Evolutionary conservation across 2,888 invertebrate species (phyloP), one percentile per base, ranked within the genome.

Genomic region (Pocota personata): DNA sequence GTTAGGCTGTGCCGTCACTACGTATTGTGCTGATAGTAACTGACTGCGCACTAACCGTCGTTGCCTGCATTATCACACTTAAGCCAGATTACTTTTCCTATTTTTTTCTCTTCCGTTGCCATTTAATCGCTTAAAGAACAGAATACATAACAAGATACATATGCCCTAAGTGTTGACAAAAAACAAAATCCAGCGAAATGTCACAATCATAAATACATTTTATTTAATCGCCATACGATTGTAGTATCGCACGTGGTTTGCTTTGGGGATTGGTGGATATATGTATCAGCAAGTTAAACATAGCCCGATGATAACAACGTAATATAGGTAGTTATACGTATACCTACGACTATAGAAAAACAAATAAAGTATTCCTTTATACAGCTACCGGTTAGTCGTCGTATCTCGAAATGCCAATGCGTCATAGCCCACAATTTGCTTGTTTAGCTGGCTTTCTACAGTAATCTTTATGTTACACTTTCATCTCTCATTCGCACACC

Each of bases 371-470:
- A 30, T 57, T 27, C 14, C 12, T 52, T 14, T 52, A 12, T 32
- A 35, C 7, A 14, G 8, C 55, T 50, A 58, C 58, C 60, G 60
- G 60, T 60, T 60, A 14, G 16, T 6, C 30, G 24, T 4, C 24
- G 12, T 24, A 24, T 50, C 16, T 14, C 21, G 19, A 73, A 55
- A 24, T 40, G 21, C 30, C 35, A 64, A 62, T 64, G 64, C 75
- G 75, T 43, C 73, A 75, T 52, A 10, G 16, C 2, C 19, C 1
- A 40, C 14, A 27, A 21, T 19, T 35, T 57, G 55, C 66, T 46
- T 66, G 55, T 75, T 66, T 57, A 40, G 52, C 35, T 57, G 16
- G 46, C 43, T 75, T 35, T 66, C 35, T 75, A 55, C 60, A 40
- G n/a, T 5, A 24, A 24, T 24, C 2, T 35, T 37, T 37, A 48